Base-by-base conservation (phyloP, 2,888 invertebrate species). In the Phrixothrix hirtus region DNA sequence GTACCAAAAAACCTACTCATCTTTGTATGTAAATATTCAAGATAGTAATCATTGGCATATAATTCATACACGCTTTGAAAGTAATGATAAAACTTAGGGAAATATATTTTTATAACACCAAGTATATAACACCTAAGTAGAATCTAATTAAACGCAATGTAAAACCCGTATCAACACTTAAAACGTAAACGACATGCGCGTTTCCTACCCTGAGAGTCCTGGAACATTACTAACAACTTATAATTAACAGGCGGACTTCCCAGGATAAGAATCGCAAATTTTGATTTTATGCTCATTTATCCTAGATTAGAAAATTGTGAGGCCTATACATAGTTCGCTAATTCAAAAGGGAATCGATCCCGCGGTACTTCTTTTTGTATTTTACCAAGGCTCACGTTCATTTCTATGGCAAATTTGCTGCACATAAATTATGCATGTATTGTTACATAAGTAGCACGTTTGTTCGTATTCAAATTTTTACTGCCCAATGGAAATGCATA, bases 231-330 rank as follows among this genome's bases (percentile, higher is more conserved):
- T 69, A 74, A 74, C 75, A 75, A 74, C 71, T 72, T 75, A 72
- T 66, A 72, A 66, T 72, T 72, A 74, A 72, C 71, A 72, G 71
- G 61, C 64, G 72, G 72, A 72, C 68, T 50, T 68, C 67, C 67
- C 68, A 66, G 67, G 72, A 67, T 70, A 70, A 61, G 70, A 60
- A 57, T 60, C 73, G 69, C 66, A 55, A 69, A 70, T 74, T 74
- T 75, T 75, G 75, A 75, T 75, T 75, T 74, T 74, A 63, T 72
- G 75, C 75, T 75, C 75, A 74, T 75, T 73, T 73, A 63, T 59
- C 52, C 63, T 64, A 66, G 53, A 61, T 61, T 64, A 64, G 64
- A 65, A 68, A 38, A 46, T 52, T 48, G 52, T 56, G 51, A 50
- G 42, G 49, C 49, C 49, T 29, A 31, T 30, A 38, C 21, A 30